These are phyloP conservation scores for Triplophysa yarkandensis DNA, from an alignment of 2,797 vertebrate genomes.

Conservation along the genomic window DNA sequence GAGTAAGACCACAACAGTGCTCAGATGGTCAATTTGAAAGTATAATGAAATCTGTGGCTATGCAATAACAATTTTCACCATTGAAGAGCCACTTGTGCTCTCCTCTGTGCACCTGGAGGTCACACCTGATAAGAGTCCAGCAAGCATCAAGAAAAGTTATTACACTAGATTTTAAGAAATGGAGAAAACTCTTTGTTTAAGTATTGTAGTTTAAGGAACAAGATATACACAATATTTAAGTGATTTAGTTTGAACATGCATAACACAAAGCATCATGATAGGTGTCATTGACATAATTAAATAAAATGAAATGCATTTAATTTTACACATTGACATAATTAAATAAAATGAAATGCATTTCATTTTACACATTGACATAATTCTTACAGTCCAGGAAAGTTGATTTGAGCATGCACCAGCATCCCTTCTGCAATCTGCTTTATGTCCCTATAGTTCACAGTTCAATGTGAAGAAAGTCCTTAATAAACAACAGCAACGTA, in stretches of 20 bases:
- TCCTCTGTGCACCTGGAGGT: conserved; percentile 5
- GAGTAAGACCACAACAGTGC: background rate
- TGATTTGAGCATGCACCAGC: background rate
- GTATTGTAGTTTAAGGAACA: no score
- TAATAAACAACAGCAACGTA: background rate
- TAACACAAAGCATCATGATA: background rate
- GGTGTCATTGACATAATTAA: background rate
- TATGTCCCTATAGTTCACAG: background rate
- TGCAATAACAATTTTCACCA: conserved; percentile 1
- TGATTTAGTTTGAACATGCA: no score
- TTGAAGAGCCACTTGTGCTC: background rate
- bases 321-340: background rate
- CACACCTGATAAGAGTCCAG: background rate
- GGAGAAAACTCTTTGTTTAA: no score
- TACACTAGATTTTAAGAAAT: no score
- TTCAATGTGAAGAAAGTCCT: conserved; percentile 5
- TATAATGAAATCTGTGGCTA: conserved; percentile 11
- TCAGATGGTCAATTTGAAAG: conserved; percentile 11
- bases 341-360: background rate
- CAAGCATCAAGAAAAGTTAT: background rate
- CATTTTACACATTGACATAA: background rate
- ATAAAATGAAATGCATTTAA: background rate
- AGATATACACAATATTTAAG: no score
- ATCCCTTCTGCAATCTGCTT: background rate
- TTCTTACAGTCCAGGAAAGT: background rate